These are phyloP conservation scores for Globicephala melas DNA, from an alignment of 2,113 vertebrate species.

Conservation along the genomic window DNA sequence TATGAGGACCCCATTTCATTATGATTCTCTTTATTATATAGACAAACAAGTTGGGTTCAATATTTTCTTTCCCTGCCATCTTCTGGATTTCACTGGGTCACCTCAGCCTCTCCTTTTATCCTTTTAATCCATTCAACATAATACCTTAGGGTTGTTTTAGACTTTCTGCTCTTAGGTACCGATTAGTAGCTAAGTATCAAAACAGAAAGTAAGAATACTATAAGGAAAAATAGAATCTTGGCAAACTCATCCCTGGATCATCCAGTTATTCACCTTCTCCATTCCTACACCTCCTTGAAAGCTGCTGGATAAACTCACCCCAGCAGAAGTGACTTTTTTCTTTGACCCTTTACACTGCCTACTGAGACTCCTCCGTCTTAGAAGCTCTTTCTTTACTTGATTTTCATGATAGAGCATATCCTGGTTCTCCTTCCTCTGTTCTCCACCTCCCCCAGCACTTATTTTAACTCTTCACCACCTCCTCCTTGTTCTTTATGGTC, in stretches of 20 bases:
- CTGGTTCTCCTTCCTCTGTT: background rate
- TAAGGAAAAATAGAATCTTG: background rate
- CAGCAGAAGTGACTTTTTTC: background rate
- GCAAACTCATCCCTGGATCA: background rate
- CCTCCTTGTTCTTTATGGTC: background rate
- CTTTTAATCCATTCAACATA: background rate
- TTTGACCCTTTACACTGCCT: background rate
- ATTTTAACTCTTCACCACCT: background rate
- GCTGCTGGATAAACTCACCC: background rate
- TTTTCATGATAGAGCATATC: background rate
- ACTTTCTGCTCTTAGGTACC: background rate
- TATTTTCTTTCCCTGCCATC: background rate
- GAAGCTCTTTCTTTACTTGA: background rate
- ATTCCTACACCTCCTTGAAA: background rate
- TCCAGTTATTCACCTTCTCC: too few relatives aligned
- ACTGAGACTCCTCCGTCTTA: rapidly evolving
- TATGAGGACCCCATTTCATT: background rate
- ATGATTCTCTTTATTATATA: background rate
- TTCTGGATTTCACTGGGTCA: background rate
- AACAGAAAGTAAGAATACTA: background rate
- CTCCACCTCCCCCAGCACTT: background rate
- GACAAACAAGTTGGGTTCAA: background rate
- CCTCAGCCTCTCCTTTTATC: background rate
- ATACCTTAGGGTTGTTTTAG: background rate
- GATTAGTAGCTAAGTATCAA: background rate